Conservation (phyloP, 1,140 invertebrate species). For the Zaprionus lachaisei region DNA sequence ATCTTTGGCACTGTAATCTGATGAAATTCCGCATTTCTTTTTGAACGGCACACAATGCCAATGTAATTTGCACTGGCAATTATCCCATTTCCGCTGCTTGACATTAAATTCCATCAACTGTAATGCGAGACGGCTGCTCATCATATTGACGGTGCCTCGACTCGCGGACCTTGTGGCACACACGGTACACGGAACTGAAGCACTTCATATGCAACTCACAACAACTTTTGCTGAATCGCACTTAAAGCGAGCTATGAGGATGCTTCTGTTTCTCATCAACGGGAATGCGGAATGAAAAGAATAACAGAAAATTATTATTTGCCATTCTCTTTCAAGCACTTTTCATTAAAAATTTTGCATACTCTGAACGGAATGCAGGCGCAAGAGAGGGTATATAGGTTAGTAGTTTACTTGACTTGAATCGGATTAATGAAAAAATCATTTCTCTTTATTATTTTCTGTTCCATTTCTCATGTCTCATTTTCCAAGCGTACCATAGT, state of each 20-base stretch:
- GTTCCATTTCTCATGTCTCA: no score
- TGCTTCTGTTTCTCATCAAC: background rate
- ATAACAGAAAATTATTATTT: slow-evolving; percentile 66
- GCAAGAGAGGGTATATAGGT: background rate
- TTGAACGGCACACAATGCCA: background rate
- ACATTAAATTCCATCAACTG: slow-evolving; percentile 2
- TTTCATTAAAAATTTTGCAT: slow-evolving; percentile 51
- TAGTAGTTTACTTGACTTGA: background rate
- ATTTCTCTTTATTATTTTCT: no score
- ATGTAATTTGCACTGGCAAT: slow-evolving; percentile 4
- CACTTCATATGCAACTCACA: background rate
- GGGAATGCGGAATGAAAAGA: slow-evolving; percentile 9
- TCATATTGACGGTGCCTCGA: background rate
- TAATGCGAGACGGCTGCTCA: background rate
- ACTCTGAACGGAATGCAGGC: slow-evolving; percentile 3
- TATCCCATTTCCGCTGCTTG: slow-evolving; percentile 4
- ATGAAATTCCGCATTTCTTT: no score
- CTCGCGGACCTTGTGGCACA: no score
- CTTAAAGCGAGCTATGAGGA: slow-evolving; percentile 20
- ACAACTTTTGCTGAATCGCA: slow-evolving; percentile 18
- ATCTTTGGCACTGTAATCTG: no score
- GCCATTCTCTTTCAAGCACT: slow-evolving; percentile 65
- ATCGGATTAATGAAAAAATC: background rate
- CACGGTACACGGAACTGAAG: background rate
- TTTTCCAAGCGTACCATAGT: no score